Conservation (phyloP, 2,888 invertebrate species). For the Archaeoteleia sp. region DNA sequence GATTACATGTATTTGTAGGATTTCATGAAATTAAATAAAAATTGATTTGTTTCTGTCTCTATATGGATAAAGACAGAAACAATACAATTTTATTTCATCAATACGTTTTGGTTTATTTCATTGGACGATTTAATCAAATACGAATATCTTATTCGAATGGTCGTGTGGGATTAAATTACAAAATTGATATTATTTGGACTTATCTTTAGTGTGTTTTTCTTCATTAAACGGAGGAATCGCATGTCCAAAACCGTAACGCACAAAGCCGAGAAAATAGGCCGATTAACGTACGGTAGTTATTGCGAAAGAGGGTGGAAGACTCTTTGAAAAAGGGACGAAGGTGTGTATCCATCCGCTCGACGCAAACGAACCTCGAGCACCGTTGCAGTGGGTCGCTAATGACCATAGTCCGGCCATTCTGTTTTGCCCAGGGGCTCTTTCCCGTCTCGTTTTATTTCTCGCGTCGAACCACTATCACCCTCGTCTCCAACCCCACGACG, state of each 20-base stretch:
- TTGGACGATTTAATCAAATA: not conserved
- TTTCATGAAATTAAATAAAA: too few species aligned
- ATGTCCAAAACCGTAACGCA: slow-evolving; percentile 21
- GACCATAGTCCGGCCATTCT: slow-evolving; percentile 52
- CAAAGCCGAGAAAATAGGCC: slow-evolving; percentile 45
- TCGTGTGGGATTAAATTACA: not conserved
- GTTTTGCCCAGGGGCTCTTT: slow-evolving; percentile 49
- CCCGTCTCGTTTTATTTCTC: slow-evolving; percentile 42
- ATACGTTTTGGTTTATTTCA: too few species aligned
- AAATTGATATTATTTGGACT: slow-evolving; percentile 21
- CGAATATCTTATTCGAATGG: too few species aligned
- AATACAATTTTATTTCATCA: too few species aligned
- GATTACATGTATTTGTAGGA: not conserved
- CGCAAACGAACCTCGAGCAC: slow-evolving; percentile 45
- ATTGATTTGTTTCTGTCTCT: too few species aligned
- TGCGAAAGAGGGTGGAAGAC: slow-evolving; percentile 37
- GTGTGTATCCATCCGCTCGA: slow-evolving; percentile 40
- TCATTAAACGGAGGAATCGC: slow-evolving; percentile 35
- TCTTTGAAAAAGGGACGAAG: slow-evolving; percentile 35
- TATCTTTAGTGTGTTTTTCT: slow-evolving; percentile 14
- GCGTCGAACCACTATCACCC: slow-evolving; percentile 32
- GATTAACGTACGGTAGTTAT: slow-evolving; percentile 42
- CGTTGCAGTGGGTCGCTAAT: slow-evolving; percentile 55
- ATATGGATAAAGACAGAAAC: too few species aligned
- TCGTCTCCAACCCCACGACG: slow-evolving; percentile 16